phyloP scores from a whole-genome alignment of 2,113 vertebrate species.

The Phylloscopus whistleri region DNA sequence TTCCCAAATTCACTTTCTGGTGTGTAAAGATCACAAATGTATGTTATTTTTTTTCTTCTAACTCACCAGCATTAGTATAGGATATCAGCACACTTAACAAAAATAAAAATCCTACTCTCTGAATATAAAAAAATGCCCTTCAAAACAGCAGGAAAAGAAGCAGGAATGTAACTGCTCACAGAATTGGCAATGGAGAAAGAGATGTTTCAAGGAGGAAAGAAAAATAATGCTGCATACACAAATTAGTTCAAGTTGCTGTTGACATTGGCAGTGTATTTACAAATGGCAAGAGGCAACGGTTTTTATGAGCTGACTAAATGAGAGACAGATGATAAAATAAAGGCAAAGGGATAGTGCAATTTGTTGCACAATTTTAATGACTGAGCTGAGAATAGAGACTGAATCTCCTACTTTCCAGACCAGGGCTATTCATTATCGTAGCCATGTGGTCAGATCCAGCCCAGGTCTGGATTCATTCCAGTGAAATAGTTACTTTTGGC shows the following conservation, averaged over 20 bases:
- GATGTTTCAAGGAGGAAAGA: background rate
- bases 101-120: background rate
- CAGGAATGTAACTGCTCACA: background rate
- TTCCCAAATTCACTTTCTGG: background rate
- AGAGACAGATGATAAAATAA: slow-evolving; percentile 40
- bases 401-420: background rate
- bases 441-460: background rate
- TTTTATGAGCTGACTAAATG: slow-evolving; percentile 37
- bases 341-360: background rate
- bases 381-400: background rate
- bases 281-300: background rate
- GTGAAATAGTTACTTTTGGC: background rate
- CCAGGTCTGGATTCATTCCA: background rate
- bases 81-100: background rate
- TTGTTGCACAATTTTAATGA: slow-evolving; percentile 31
- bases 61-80: background rate
- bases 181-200: background rate
- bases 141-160: background rate
- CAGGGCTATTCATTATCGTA: background rate
- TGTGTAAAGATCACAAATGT: background rate
- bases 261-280: background rate
- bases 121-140: background rate
- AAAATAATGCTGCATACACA: background rate
- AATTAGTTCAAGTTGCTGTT: slow-evolving; percentile 23
- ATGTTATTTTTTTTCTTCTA: background rate